Evolutionary conservation across 2,888 invertebrate genomes (phyloP), one percentile per base, ranked within the genome.

Genomic region (Ceraclea dissimilis): DNA sequence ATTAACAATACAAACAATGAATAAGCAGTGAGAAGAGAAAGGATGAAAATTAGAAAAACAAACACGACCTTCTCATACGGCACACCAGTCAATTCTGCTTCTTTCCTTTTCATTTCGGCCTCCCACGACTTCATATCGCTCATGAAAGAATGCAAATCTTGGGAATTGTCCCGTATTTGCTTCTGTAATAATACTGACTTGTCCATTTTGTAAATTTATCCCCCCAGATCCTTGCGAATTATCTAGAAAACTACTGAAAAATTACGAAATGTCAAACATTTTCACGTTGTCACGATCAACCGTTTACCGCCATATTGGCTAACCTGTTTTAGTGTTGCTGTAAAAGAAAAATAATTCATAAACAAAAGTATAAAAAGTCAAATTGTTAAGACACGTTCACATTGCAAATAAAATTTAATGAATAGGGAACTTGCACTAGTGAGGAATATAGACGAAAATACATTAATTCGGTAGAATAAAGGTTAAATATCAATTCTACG

Each of bases 91-190:
- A 83, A 67, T 64, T 81, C 79, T 58, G 76, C 71, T 63, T 89
- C 87, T 72, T 85, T 86, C 61, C 79, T 75, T 72, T 84, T 86
- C 84, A 88, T 87, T 69, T 86, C 83, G 51, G 77, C 71, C 65
- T 86, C 85, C 85, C 86, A 86, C 68, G 76, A 78, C 69, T 83
- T 81, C 66, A 91, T 73, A 67, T 89, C 90, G 63, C 81, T 79
- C 69, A 85, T 75, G 71, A 83, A 90, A 62, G 76, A 80, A 65
- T 83, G 79, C 53, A 90, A 71, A 66, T 86, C 86, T 62, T 81
- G 79, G 21, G 82, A 80, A 73, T 90, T 90, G 65, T 90, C 82
- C 63, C 80, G 79, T 57, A 86, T 76, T 70, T 88, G 83, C 67
- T 81, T 83, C 72, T 88, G 89, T 59, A 90, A 69, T 60, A 81